These are phyloP conservation scores for Gymnoscopelus microlampas DNA, from an alignment of 2,797 vertebrate genomes.

Conservation along the genomic window DNA sequence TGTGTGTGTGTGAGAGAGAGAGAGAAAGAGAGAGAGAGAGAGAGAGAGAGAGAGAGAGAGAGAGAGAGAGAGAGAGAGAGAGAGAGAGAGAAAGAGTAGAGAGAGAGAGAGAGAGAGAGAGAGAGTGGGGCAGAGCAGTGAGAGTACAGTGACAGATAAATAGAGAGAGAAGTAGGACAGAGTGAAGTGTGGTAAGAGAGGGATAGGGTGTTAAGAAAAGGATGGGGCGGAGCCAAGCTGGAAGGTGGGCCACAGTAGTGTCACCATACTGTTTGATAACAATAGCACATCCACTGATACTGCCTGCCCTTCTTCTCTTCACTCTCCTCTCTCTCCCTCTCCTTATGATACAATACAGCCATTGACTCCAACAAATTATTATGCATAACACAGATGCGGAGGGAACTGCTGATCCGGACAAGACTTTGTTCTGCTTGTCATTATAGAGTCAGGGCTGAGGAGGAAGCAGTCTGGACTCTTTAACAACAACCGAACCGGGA, in stretches of 20 bases:
- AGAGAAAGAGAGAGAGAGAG: background rate
- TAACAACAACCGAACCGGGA: conserved; percentile 58
- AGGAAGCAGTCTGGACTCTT: conserved; percentile 59
- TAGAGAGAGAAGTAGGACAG: conserved; percentile 67
- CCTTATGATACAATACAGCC: conserved; percentile 60
- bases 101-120: conserved; percentile 7
- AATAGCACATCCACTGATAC: conserved; percentile 57
- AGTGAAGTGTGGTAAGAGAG: conserved; percentile 59
- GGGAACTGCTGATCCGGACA: conserved; percentile 29
- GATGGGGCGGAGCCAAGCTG: conserved; percentile 62
- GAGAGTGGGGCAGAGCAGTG: conserved; percentile 19
- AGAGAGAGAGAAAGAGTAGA: background rate
- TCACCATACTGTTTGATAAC: conserved; percentile 43
- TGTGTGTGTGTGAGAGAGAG: conserved; percentile 8
- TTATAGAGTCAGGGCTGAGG: conserved; percentile 32
- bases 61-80: conserved; percentile 17
- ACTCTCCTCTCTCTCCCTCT: conserved; percentile 25
- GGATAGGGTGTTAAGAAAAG: conserved; percentile 53
- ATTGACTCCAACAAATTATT: conserved; percentile 75
- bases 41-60: background rate
- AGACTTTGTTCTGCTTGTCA: conserved; percentile 51
- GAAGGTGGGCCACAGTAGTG: conserved; percentile 58
- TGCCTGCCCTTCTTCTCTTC: conserved; percentile 52
- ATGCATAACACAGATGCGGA: conserved; percentile 68
- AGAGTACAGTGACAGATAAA: conserved; percentile 57